Percentiles rank a stretch among this genome's conserved stretches.
These are phyloP conservation scores for Thereva unica DNA, from an alignment of 2,888 invertebrate genomes.

Conservation along the genomic window DNA sequence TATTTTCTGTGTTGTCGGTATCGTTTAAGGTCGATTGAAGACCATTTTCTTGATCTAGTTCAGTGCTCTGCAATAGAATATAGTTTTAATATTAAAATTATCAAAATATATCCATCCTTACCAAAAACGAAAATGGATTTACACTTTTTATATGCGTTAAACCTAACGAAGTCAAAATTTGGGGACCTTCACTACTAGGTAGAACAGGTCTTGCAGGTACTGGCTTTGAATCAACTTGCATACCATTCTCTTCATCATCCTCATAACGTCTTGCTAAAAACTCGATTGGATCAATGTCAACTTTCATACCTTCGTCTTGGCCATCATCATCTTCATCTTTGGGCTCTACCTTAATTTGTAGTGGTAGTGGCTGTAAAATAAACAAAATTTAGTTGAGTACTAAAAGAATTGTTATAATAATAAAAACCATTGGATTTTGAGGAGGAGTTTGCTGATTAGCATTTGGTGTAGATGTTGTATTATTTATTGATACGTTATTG, in stretches of 20 bases:
- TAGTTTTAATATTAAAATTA: conserved; percentile 1
- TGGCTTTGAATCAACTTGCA: conserved; percentile 1
- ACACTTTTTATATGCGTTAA: conserved; percentile 46
- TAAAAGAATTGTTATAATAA: background rate
- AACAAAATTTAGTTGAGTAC: background rate
- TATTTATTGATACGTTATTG: background rate
- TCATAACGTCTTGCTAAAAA: conserved; percentile 50
- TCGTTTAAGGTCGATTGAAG: conserved; percentile 7
- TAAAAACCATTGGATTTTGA: conserved; percentile 5
- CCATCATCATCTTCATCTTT: conserved; percentile 49
- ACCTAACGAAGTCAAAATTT: conserved; percentile 48
- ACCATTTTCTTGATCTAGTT: conserved; percentile 27
- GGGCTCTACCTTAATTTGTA: conserved; percentile 56
- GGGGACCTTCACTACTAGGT: conserved; percentile 40
- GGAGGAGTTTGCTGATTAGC: conserved; percentile 8
- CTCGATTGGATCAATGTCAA: conserved; percentile 56
- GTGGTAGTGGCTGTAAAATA: conserved; percentile 51
- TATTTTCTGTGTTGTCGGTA: background rate
- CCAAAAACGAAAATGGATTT: conserved; percentile 43
- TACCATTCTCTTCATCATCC: conserved; percentile 38
- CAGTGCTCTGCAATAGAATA: conserved; percentile 33
- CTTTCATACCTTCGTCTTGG: conserved; percentile 47
- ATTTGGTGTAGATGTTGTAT: background rate
- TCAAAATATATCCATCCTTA: conserved; percentile 27
- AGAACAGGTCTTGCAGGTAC: background rate